Percentiles rank a stretch among this genome's conserved stretches.
phyloP scores from a whole-genome alignment of 2,113 vertebrate genomes.

The Centropus bengalensis region DNA sequence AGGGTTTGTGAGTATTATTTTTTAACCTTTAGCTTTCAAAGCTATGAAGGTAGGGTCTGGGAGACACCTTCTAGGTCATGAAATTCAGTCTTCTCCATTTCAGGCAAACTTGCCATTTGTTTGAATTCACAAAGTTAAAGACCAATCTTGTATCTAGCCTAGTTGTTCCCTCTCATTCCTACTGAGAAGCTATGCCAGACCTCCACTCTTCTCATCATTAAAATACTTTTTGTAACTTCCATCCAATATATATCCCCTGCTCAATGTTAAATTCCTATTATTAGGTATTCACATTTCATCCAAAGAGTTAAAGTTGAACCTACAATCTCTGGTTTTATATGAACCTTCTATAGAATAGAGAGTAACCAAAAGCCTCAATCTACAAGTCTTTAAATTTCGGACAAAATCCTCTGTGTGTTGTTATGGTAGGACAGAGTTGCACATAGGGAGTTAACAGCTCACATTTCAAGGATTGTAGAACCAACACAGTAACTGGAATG shows the following conservation, averaged over 20 bases:
- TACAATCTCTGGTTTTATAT: background rate
- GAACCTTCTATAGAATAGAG: background rate
- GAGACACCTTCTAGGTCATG: background rate
- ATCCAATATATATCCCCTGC: background rate
- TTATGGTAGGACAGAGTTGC: background rate
- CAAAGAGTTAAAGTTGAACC: background rate
- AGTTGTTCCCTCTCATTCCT: background rate
- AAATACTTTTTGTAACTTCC: background rate
- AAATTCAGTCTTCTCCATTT: background rate
- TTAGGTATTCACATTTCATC: background rate
- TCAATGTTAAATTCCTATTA: background rate
- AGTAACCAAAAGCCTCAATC: background rate
- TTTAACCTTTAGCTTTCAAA: background rate
- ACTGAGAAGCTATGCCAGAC: background rate
- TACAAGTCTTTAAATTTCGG: background rate
- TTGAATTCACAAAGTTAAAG: background rate
- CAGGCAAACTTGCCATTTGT: background rate
- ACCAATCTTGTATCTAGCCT: background rate
- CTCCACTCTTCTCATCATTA: background rate
- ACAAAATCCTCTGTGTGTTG: background rate
- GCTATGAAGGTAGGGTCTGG: background rate
- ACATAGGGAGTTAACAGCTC: background rate
- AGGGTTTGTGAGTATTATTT: background rate
- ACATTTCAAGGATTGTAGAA: conserved; percentile 32
- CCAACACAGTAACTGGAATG: background rate